phyloP scores from a whole-genome alignment of 1,140 invertebrate species.

The Holotrichia oblita region DNA sequence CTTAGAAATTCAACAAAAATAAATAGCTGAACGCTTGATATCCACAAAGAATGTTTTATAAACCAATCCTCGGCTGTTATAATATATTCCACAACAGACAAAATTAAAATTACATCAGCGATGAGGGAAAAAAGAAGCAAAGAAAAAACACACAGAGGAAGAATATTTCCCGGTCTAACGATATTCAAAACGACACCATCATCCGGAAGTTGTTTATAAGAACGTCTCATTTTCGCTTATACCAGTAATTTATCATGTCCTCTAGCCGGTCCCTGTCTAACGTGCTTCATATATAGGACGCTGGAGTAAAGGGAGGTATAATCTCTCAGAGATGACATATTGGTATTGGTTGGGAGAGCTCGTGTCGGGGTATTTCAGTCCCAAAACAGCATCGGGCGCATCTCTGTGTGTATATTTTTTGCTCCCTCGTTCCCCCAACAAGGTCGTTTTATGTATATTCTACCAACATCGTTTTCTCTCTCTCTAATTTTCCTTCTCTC shows the following conservation, averaged over 20 bases:
- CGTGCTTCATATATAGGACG: constrained; percentile 4
- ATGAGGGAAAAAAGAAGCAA: background rate
- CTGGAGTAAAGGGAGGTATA: constrained; percentile 7
- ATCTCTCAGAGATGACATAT: constrained; percentile 36
- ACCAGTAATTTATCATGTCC: constrained; percentile 24
- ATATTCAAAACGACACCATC: constrained; percentile 29
- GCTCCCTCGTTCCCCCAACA: background rate
- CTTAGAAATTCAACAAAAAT: too few species aligned
- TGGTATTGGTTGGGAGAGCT: constrained; percentile 11
- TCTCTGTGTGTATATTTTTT: constrained; percentile 3
- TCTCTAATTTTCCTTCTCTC: background rate
- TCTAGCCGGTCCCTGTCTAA: background rate
- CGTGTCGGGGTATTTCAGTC: background rate
- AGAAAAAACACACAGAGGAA: background rate
- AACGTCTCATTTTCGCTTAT: constrained; percentile 29
- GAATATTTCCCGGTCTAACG: constrained; percentile 26
- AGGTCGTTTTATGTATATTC: background rate
- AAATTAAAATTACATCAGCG: too few species aligned
- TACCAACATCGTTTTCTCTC: background rate
- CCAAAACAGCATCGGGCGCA: constrained; percentile 2
- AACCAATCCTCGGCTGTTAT: too few species aligned
- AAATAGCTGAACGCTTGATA: too few species aligned
- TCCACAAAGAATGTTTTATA: too few species aligned
- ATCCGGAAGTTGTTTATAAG: constrained; percentile 10
- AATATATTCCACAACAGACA: too few species aligned